These are phyloP conservation scores for Pandion haliaetus DNA, from an alignment of 2,113 vertebrate species.

Conservation along the genomic window DNA sequence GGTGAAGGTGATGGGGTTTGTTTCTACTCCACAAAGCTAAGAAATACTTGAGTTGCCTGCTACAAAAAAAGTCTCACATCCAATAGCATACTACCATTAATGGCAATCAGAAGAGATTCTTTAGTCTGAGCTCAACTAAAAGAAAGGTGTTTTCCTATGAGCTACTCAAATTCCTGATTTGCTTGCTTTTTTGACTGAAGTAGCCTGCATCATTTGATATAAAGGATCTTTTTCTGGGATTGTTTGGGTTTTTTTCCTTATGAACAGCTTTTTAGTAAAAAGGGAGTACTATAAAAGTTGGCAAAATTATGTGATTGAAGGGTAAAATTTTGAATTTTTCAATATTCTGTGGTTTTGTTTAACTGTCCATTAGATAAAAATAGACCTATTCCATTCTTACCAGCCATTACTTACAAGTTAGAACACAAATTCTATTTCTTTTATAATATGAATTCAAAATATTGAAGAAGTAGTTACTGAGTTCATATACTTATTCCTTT, in stretches of 20 bases:
- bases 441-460: not conserved
- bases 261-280: not conserved
- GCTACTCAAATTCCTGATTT: not conserved
- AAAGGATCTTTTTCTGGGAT: not conserved
- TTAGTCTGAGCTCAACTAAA: not conserved
- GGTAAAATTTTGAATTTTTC: not conserved
- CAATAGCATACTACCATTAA: not conserved
- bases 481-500: not conserved
- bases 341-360: not conserved
- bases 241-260: rapidly evolving
- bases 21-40: not conserved
- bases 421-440: not conserved
- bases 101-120: not conserved
- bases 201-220: not conserved
- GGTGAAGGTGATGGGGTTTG: not conserved
- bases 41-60: not conserved
- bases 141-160: not conserved
- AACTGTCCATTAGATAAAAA: not conserved
- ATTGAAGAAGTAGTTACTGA: not conserved
- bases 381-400: not conserved
- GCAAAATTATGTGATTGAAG: not conserved
- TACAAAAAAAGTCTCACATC: not conserved
- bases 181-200: not conserved
- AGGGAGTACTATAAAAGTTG: not conserved
- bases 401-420: not conserved